Evolutionary conservation across 2,797 vertebrate species (phyloP).

Genomic region (Acipenser ruthenus): DNA sequence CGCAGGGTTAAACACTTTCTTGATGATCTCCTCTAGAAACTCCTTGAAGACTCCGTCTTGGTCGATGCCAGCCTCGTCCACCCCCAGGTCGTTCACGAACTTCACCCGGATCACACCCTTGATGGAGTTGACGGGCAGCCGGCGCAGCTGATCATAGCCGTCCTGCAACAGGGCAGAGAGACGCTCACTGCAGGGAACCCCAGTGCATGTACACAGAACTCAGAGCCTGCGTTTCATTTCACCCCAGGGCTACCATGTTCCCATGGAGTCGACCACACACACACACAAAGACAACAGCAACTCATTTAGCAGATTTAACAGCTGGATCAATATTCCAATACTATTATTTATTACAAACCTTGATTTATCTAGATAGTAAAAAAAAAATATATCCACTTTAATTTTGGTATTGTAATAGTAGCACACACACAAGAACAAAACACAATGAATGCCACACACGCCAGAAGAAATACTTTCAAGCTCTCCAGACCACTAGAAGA

Average conservation of each 20-base stretch:
- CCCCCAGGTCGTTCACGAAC: conserved; percentile 92
- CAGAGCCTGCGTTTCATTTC: neutral
- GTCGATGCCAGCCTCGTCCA: conserved; percentile 95
- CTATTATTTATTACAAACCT: no score
- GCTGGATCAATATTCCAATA: no score
- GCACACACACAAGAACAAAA: no score
- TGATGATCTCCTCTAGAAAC: conserved; percentile 96
- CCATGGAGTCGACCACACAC: no score
- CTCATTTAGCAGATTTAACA: no score
- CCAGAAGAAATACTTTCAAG: no score
- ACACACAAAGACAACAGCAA: no score
- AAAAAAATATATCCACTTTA: no score
- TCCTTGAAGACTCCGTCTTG: conserved; percentile 98
- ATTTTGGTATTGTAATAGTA: no score
- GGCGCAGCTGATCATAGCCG: conserved; percentile 89
- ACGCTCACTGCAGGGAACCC: neutral
- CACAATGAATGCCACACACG: no score
- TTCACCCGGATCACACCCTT: conserved; percentile 97
- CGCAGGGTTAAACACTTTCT: conserved; percentile 94
- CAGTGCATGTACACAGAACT: neutral
- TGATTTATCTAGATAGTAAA: no score
- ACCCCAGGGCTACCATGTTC: neutral
- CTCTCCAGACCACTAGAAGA: no score
- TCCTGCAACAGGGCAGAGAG: conserved; percentile 54
- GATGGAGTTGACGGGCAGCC: conserved; percentile 85